These are phyloP conservation scores for Lepus timidus DNA, from an alignment of 2,113 vertebrate genomes.

Conservation along the genomic window DNA sequence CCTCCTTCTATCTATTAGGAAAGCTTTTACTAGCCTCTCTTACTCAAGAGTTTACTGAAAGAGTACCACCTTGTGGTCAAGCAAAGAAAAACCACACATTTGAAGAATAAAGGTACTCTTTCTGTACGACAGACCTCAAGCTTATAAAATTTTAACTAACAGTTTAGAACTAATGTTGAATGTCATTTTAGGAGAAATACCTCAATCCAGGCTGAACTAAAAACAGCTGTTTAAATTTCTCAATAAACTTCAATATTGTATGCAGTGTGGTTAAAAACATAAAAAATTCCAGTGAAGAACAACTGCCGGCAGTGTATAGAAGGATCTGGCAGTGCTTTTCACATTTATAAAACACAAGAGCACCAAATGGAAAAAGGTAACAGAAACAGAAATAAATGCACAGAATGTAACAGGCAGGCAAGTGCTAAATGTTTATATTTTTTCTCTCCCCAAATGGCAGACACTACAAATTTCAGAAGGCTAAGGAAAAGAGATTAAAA, in stretches of 20 bases:
- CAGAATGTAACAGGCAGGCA: not conserved
- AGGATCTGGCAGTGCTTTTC: slow-evolving; percentile 24
- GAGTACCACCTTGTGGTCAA: slow-evolving; percentile 81
- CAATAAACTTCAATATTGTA: slow-evolving; percentile 5
- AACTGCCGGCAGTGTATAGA: not conserved
- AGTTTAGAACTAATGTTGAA: not conserved
- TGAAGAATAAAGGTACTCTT: not conserved
- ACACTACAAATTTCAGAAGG: not conserved
- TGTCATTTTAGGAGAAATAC: not conserved
- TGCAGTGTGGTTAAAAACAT: not conserved
- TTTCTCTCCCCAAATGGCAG: not conserved
- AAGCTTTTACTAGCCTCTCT: slow-evolving; percentile 27
- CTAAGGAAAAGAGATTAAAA: not conserved
- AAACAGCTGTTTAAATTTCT: slow-evolving; percentile 11
- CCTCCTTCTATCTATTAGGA: not conserved
- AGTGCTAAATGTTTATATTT: not conserved
- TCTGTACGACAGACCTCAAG: not conserved
- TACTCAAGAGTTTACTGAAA: slow-evolving; percentile 60
- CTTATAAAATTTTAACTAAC: not conserved
- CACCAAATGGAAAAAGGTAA: not conserved
- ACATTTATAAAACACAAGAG: not conserved
- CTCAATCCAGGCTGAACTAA: slow-evolving; percentile 3
- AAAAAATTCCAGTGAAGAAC: not conserved
- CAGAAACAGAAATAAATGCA: not conserved
- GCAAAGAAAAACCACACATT: slow-evolving; percentile 7